Evolutionary conservation across 2,888 invertebrate genomes (phyloP), one percentile per base, ranked within the genome.

Genomic region (Deilephila elpenor): DNA sequence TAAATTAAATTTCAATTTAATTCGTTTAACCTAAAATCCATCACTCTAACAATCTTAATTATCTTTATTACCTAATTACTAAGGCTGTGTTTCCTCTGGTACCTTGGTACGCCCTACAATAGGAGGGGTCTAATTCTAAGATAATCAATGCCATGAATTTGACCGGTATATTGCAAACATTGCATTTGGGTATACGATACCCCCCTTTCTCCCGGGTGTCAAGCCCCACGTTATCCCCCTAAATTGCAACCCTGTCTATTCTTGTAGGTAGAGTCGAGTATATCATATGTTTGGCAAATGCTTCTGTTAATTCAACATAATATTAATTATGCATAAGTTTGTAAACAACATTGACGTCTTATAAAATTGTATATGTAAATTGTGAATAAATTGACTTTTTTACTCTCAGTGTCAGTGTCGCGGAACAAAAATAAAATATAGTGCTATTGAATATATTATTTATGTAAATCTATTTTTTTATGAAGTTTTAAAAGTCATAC

Each of bases 321-420:
- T 19, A 34, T 25, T 51, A 51, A 25, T 44, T 17, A 25, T 51
- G 17, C 11, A 64, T n/a, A 25, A 44, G 44, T 67, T 25, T 51
- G 44, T 44, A 44, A 20, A 67, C 44, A 44, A 14, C 11, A 5
- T 5, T 67, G 20, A 25, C 25, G n/a, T 19, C 3, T 14, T 6
- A 25, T 14, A 8, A 11, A 44, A 14, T 32, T 67, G n/a, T 6
- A 14, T 51, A n/a, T n/a, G 5, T 56, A 44, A 44, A 44, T 67
- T 51, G 44, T 51, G 67, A 67, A 51, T 67, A 51, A 17, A 51
- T 67, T 67, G 44, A 51, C 32, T 67, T 67, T 44, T 19, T 7
- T 20, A 20, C 4, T 56, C 44, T 0, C 64, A 44, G 14, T 67
- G 67, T 67, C 67, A 67, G 51, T 67, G 67, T 51, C 67, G 67